Conservation (phyloP, 2,888 invertebrate species). For the Julus scanicus region DNA sequence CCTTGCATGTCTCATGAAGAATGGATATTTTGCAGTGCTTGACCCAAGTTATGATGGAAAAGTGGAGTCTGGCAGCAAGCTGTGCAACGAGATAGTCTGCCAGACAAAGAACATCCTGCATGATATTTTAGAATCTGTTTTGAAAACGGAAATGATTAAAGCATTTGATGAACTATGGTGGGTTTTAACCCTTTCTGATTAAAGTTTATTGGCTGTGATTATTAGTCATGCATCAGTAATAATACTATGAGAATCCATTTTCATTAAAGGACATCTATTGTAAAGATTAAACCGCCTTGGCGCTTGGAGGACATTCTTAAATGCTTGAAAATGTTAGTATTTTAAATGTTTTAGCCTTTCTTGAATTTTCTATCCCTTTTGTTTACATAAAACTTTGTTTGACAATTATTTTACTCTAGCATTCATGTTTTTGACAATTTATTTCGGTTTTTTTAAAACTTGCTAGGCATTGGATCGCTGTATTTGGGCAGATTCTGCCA, state of each 20-base stretch:
- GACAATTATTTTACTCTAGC: neutral
- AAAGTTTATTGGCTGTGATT: neutral
- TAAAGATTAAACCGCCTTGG: conserved; percentile 66
- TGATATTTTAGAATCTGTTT: neutral
- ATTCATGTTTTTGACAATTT: neutral
- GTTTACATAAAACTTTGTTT: neutral
- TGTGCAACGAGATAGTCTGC: conserved; percentile 13
- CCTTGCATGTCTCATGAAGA: neutral
- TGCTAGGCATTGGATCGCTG: conserved; percentile 66
- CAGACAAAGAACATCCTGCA: neutral
- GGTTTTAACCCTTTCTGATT: neutral
- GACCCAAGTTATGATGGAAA: neutral
- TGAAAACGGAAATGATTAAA: conserved; percentile 32
- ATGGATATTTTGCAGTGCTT: neutral
- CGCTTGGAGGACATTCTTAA: conserved; percentile 62
- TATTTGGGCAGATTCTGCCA: conserved; percentile 60
- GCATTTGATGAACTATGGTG: conserved; percentile 45
- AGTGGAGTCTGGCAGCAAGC: neutral
- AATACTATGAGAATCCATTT: neutral
- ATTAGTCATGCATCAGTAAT: neutral
- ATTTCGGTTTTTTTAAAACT: neutral
- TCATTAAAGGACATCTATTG: conserved; percentile 63
- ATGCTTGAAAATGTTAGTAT: conserved; percentile 63
- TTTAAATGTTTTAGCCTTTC: neutral
- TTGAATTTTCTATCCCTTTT: neutral